Percentiles rank a stretch among this genome's conserved stretches.
Conservation (phyloP, 1,140 invertebrate genomes). For the Pseudomyrmex concolor region DNA sequence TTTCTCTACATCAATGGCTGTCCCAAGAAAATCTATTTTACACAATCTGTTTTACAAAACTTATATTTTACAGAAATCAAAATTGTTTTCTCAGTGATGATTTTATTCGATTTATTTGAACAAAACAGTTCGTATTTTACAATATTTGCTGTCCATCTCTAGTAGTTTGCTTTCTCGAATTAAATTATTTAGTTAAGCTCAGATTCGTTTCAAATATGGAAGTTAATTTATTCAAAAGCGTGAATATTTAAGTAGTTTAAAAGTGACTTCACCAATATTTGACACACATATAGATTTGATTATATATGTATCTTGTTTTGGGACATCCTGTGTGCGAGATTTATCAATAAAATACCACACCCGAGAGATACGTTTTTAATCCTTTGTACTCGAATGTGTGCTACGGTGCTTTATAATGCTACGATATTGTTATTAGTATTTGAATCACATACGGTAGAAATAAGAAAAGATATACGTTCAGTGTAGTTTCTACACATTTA, state of each 20-base stretch:
- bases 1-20: not conserved
- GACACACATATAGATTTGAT: too few relatives aligned
- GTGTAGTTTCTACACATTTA: not conserved
- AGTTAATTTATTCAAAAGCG: not conserved
- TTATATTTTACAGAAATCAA: not conserved
- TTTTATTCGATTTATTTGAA: not conserved
- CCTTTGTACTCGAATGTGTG: conserved; percentile 30
- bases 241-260: not conserved
- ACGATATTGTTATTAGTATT: not conserved
- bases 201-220: not conserved
- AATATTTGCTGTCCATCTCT: not conserved
- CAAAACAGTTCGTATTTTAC: not conserved
- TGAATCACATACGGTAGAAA: not conserved
- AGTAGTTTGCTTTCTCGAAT: not conserved
- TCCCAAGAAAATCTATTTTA: not conserved
- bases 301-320: conserved; percentile 1
- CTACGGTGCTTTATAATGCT: not conserved
- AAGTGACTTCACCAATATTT: too few relatives aligned
- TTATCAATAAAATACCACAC: conserved; percentile 1
- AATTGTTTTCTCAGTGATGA: not conserved
- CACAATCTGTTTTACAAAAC: not conserved
- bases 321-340: not conserved
- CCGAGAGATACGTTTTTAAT: conserved; percentile 20
- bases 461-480: conserved; percentile 18
- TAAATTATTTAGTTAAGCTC: not conserved